Evolutionary conservation across 2,797 vertebrate species (phyloP).

Genomic region (Takifugu rubripes): DNA sequence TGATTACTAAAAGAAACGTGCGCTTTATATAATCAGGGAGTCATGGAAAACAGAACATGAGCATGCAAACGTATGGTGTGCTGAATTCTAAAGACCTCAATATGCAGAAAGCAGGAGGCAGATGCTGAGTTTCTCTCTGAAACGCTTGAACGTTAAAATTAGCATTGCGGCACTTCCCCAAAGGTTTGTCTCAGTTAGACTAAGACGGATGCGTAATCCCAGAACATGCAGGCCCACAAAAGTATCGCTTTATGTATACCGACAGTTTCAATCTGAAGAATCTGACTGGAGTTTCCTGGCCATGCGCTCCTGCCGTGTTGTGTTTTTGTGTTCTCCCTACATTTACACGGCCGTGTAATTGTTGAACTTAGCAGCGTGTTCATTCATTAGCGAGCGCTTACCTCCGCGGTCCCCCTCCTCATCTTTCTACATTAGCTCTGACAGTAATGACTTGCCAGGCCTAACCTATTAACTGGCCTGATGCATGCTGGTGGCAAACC

Average conservation of each 20-base stretch:
- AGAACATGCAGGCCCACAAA: not conserved
- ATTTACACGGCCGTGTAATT: conserved; percentile 72
- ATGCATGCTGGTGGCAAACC: conserved; percentile 71
- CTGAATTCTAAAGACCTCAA: conserved; percentile 12
- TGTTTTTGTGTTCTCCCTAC: conserved; percentile 68
- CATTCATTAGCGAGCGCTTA: conserved; percentile 72
- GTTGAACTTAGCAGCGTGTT: conserved; percentile 72
- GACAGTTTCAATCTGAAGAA: conserved; percentile 17
- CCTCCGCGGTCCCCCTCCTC: conserved; percentile 66
- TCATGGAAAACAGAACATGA: conserved; percentile 22
- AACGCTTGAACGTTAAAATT: conserved; percentile 9
- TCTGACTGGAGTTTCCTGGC: conserved; percentile 37
- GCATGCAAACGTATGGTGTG: conserved; percentile 5
- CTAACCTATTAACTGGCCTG: conserved; percentile 73
- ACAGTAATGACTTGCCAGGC: conserved; percentile 72
- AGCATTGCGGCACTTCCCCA: not conserved
- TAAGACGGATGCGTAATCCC: not conserved
- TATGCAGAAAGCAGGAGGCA: conserved; percentile 8
- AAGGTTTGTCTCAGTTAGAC: not conserved
- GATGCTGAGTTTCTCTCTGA: conserved; percentile 31
- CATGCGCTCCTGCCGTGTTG: conserved; percentile 24
- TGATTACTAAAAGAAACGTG: not conserved
- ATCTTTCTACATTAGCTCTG: conserved; percentile 77
- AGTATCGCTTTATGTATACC: conserved; percentile 27
- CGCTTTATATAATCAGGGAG: not conserved